Conservation (phyloP, 1,140 invertebrate species). For the Dendrolimus kikuchii region DNA sequence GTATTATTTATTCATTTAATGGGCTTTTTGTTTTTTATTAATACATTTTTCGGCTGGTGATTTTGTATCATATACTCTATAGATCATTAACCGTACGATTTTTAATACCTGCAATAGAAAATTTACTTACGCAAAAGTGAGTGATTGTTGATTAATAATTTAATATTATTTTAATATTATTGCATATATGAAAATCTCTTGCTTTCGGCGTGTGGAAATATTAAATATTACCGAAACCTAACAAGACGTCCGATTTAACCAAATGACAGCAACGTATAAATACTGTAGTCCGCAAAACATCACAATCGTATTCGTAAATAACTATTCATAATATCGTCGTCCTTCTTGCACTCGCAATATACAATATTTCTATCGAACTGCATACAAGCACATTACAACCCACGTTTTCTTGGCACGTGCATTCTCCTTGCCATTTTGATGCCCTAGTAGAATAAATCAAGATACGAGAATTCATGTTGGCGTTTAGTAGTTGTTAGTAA, state of each 20-base stretch:
- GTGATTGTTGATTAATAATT: no score
- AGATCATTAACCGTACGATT: no score
- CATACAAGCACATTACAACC: constrained; percentile 34
- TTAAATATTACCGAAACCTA: no score
- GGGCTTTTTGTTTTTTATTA: no score
- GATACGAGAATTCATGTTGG: constrained; percentile 34
- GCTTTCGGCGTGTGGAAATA: no score
- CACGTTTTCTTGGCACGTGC: constrained; percentile 37
- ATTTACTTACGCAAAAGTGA: no score
- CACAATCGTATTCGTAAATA: constrained; percentile 26
- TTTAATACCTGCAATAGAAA: no score
- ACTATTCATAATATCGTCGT: constrained; percentile 24
- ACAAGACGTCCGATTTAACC: neutral
- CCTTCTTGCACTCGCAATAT: constrained; percentile 32
- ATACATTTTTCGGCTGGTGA: no score
- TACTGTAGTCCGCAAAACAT: constrained; percentile 8
- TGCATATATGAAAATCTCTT: no score
- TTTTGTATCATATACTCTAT: no score
- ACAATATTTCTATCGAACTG: constrained; percentile 34
- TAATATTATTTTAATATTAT: no score
- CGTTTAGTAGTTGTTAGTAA: neutral
- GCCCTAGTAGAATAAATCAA: constrained; percentile 46
- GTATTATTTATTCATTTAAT: no score
- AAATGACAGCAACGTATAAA: neutral
- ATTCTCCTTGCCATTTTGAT: constrained; percentile 35